Evolutionary conservation across 2,888 invertebrate genomes (phyloP).

Genomic region (Ornithoptera priamus): DNA sequence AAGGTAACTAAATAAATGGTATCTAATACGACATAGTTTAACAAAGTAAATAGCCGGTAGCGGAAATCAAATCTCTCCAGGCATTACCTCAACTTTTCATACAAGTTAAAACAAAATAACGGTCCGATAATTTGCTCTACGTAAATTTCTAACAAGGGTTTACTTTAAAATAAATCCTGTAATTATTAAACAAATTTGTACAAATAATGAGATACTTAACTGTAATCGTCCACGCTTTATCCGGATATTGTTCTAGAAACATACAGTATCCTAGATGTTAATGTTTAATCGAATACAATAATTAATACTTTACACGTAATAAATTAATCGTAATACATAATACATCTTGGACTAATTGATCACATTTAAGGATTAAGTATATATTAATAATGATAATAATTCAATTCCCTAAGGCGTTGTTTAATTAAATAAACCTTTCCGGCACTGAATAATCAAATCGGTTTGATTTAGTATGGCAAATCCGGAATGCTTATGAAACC

Average conservation of each 20-base stretch:
- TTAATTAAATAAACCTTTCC: conserved; percentile 26
- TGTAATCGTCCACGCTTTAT: neutral
- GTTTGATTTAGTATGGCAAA: conserved; percentile 68
- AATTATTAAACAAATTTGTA: conserved; percentile 12
- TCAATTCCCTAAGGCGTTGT: conserved; percentile 13
- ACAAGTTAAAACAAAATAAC: conserved; percentile 27
- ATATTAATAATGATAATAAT: conserved; percentile 22
- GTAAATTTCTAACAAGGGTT: conserved; percentile 21
- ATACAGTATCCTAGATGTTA: neutral
- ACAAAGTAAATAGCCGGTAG: conserved; percentile 22
- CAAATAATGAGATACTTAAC: neutral
- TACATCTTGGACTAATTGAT: neutral
- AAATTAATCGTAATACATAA: neutral
- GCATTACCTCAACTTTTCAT: conserved; percentile 29
- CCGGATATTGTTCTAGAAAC: neutral
- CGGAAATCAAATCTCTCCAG: conserved; percentile 24
- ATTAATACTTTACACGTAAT: neutral
- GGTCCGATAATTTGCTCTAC: conserved; percentile 23
- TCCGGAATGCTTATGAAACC: conserved; percentile 66
- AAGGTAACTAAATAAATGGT: conserved; percentile 21
- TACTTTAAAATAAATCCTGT: conserved; percentile 15
- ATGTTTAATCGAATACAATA: neutral
- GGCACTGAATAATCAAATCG: conserved; percentile 71
- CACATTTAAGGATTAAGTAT: conserved; percentile 2
- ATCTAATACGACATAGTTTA: conserved; percentile 26